Evolutionary conservation across 2,797 vertebrate genomes (phyloP).

Genomic region (Oryzias dopingdopingensis): DNA sequence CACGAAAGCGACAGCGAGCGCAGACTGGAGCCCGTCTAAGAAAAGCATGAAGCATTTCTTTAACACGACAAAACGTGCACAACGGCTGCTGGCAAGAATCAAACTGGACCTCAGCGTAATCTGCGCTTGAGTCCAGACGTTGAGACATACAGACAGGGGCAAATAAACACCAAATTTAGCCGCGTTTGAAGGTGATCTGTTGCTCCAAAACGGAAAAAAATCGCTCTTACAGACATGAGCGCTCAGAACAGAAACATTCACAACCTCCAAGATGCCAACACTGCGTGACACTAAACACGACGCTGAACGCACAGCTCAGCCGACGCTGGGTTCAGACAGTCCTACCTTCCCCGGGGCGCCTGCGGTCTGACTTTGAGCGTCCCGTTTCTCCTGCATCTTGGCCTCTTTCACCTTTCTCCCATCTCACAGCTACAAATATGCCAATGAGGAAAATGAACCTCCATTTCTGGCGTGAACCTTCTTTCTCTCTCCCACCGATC

Average conservation of each 20-base stretch:
- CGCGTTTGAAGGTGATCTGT: slow-evolving; percentile 9
- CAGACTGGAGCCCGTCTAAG: no score
- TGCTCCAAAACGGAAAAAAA: background rate
- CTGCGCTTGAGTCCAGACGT: background rate
- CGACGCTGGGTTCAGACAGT: background rate
- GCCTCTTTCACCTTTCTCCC: slow-evolving; percentile 43
- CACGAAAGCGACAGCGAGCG: background rate
- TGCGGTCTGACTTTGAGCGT: slow-evolving; percentile 50
- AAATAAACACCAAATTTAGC: slow-evolving; percentile 14
- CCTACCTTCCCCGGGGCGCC: slow-evolving; percentile 70
- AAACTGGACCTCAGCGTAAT: background rate
- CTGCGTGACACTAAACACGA: background rate
- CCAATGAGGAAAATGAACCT: slow-evolving; percentile 51
- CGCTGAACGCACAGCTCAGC: background rate
- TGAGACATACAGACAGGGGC: background rate
- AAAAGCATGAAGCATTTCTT: background rate
- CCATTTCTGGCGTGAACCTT: slow-evolving; percentile 38
- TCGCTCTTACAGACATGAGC: background rate
- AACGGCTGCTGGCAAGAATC: background rate
- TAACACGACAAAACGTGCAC: background rate
- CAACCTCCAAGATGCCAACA: background rate
- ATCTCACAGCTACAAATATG: slow-evolving; percentile 46
- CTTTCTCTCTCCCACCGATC: slow-evolving; percentile 15
- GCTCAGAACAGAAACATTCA: background rate
- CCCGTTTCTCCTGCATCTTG: slow-evolving; percentile 72